phyloP scores from a whole-genome alignment of 35 echinoderm and acorn worm species.

The Chiridota heheva region DNA sequence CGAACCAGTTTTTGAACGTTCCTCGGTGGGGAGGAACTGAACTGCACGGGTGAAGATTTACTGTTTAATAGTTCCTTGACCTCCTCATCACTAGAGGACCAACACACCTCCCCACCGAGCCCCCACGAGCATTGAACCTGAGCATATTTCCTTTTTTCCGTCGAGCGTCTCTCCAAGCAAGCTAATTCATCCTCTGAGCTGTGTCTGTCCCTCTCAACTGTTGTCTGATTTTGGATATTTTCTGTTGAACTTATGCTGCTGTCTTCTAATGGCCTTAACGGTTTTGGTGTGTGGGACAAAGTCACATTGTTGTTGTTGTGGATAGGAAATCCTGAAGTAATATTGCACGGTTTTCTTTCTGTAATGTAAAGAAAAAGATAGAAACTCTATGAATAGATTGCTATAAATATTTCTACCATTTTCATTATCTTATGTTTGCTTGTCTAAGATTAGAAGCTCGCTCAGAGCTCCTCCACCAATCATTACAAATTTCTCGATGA shows the following conservation, averaged over 20 bases:
- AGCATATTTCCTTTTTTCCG: constrained; percentile 85
- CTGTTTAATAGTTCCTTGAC: constrained; percentile 70
- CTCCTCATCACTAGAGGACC: constrained; percentile 78
- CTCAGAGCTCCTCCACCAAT: no score
- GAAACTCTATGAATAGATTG: no score
- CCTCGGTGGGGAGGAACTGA: constrained; percentile 82
- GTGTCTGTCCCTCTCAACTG: constrained; percentile 64
- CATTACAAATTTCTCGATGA: no score
- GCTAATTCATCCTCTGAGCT: constrained; percentile 87
- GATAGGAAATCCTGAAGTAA: constrained; percentile 16
- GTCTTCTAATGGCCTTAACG: constrained; percentile 79
- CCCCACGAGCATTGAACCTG: constrained; percentile 69
- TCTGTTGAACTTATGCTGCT: constrained; percentile 77
- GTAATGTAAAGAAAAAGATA: constrained; percentile 22
- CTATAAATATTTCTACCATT: no score
- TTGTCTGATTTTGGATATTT: constrained; percentile 62
- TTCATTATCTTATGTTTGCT: no score
- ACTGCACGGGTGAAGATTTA: constrained; percentile 59
- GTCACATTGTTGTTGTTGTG: constrained; percentile 37
- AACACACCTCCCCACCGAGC: constrained; percentile 34
- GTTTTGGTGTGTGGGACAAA: constrained; percentile 37
- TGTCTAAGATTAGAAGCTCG: no score
- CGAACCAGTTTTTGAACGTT: constrained; percentile 60
- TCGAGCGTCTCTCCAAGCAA: constrained; percentile 61
- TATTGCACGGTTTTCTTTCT: constrained; percentile 88